phyloP scores from a whole-genome alignment of 2,113 vertebrate genomes.

The Trichechus manatus region DNA sequence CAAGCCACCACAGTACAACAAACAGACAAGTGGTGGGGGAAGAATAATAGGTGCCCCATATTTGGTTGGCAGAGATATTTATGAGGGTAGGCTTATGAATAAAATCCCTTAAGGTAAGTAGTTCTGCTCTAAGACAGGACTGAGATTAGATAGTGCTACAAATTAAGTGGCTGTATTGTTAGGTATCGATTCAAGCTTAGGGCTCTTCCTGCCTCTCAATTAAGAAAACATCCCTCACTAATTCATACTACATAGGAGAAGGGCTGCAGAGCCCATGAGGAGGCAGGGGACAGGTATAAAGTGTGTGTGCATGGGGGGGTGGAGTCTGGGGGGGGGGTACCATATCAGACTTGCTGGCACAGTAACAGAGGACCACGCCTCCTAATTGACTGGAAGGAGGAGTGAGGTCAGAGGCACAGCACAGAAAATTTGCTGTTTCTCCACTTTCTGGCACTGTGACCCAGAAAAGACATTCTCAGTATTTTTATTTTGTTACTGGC shows the following conservation, averaged over 20 bases:
- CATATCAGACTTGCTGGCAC: background rate
- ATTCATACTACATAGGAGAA: slow-evolving; percentile 35
- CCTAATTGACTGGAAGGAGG: background rate
- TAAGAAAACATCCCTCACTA: slow-evolving; percentile 63
- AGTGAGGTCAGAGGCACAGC: slow-evolving; percentile 4
- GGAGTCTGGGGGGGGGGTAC: too few species aligned
- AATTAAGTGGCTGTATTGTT: slow-evolving; percentile 64
- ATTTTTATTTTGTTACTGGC: slow-evolving; percentile 59
- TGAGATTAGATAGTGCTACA: slow-evolving; percentile 72
- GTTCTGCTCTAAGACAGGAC: slow-evolving; percentile 58
- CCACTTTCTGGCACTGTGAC: slow-evolving; percentile 69
- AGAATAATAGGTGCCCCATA: background rate
- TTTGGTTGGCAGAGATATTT: slow-evolving; percentile 60
- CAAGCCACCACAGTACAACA: too few species aligned
- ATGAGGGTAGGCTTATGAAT: slow-evolving; percentile 32
- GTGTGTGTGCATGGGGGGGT: background rate
- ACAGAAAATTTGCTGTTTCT: slow-evolving; percentile 62
- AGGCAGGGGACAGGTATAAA: background rate
- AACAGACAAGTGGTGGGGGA: background rate
- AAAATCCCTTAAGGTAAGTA: slow-evolving; percentile 64
- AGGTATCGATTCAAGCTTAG: slow-evolving; percentile 71
- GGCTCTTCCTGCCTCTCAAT: slow-evolving; percentile 69
- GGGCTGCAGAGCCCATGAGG: background rate
- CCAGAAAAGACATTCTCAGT: slow-evolving; percentile 71
- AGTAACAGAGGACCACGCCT: slow-evolving; percentile 8